phyloP scores from a whole-genome alignment of 2,113 vertebrate species.

The Romanogobio albipinnatus region DNA sequence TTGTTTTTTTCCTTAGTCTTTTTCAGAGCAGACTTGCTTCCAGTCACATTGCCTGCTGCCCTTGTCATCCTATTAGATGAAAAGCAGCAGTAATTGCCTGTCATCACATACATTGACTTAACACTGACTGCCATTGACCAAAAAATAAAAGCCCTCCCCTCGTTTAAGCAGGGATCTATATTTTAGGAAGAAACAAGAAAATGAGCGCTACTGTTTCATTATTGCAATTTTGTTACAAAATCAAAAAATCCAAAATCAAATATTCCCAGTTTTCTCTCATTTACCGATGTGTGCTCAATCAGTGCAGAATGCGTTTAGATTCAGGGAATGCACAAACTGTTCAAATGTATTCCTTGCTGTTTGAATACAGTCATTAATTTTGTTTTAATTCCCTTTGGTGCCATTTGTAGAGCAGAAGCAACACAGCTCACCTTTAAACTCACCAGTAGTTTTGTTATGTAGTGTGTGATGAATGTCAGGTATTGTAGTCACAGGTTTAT shows the following conservation, averaged over 20 bases:
- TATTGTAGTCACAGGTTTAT: not conserved
- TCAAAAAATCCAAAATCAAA: not conserved
- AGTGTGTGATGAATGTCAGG: not conserved
- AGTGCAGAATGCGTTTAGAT: not conserved
- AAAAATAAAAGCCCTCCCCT: not conserved
- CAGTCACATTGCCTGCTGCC: conserved; percentile 63
- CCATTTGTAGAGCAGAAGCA: not conserved
- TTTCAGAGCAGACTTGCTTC: conserved; percentile 39
- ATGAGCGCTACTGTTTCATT: not conserved
- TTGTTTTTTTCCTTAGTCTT: not conserved
- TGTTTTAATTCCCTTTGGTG: not conserved
- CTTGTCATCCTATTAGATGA: conserved; percentile 61
- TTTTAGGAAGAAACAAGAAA: not conserved
- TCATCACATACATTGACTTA: conserved; percentile 60
- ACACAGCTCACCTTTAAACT: conserved; percentile 27
- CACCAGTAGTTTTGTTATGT: conserved; percentile 4
- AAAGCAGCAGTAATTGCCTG: conserved; percentile 71
- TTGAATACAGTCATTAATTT: conserved; percentile 19
- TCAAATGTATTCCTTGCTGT: not conserved
- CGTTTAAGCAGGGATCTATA: not conserved
- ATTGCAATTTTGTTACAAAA: not conserved
- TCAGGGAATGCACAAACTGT: not conserved
- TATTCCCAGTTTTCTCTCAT: not conserved
- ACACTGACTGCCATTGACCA: conserved; percentile 49
- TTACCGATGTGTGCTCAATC: no score